Evolutionary conservation across 2,888 invertebrate species (phyloP), one percentile per base, ranked within the genome.

Genomic region (Rotaria macrura): DNA sequence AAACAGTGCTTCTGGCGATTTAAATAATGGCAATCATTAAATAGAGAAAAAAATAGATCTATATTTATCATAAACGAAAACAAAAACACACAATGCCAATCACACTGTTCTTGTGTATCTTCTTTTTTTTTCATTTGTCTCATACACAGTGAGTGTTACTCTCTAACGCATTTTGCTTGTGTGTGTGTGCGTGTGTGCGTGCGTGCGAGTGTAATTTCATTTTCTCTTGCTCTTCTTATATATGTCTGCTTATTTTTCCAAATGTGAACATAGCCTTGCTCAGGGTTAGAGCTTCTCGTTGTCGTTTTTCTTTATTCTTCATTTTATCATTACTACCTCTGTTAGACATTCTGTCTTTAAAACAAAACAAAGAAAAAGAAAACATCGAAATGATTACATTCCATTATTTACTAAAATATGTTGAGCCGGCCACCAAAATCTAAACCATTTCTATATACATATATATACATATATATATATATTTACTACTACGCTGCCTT

Each of bases 311-410:
- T n/a, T 65, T 34, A 29, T 65, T 65, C 65, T 34, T 29, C 65
- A 65, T 65, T 65, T 65, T 65, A 65, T 65, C 65, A 34, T n/a
- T 65, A 10, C 65, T 65, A 65, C 65, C 65, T 65, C 65, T 65
- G 34, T 34, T 65, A 65, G 65, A 65, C 52, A 29, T 52, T 52
- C 20, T 23, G 52, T 52, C 52, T 52, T 52, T 65, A 29, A 65
- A 65, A 65, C 34, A 34, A 65, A 25, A 57, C 0, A 57, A 25
- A 57, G 29, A 12, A n/a, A n/a, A 57, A 29, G 29, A 57, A 12
- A 65, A 65, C 65, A 65, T 65, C 65, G 65, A 65, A 65, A 65
- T 65, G 65, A 65, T 65, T 29, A 65, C 65, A 65, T 65, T 65
- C 65, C 65, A 65, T 65, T 65, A 65, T 65, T 34, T 34, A 34